These are phyloP conservation scores for Mimas tiliae DNA, from an alignment of 2,888 invertebrate species.

Conservation along the genomic window DNA sequence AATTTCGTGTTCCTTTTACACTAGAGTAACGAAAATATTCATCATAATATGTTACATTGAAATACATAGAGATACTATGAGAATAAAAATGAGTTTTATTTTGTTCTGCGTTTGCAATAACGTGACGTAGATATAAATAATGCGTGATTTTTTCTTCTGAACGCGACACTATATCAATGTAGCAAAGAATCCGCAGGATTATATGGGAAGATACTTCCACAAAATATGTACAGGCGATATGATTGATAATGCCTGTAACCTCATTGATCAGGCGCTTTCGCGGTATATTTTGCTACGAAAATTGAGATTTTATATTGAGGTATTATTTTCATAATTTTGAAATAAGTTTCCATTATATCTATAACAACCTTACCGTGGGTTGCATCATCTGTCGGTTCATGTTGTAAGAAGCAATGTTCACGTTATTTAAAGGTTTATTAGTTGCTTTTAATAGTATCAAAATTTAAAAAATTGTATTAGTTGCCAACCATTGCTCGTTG, in stretches of 20 bases:
- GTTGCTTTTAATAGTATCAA: too few relatives aligned
- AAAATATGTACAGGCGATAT: slow-evolving; percentile 16
- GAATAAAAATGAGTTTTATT: slow-evolving; percentile 19
- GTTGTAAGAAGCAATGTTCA: too few relatives aligned
- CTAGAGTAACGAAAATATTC: neutral
- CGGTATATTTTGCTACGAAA: neutral
- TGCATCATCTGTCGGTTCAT: too few relatives aligned
- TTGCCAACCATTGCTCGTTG: too few relatives aligned
- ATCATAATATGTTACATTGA: neutral
- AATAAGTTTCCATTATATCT: neutral
- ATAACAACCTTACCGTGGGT: too few relatives aligned
- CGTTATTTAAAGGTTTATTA: too few relatives aligned
- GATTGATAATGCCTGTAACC: slow-evolving; percentile 20
- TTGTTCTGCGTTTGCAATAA: slow-evolving; percentile 4
- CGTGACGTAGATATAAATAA: slow-evolving; percentile 5
- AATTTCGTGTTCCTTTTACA: neutral
- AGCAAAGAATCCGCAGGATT: neutral
- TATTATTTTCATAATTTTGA: neutral
- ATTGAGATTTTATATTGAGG: neutral
- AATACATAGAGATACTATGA: neutral
- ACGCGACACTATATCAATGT: neutral
- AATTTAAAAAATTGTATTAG: too few relatives aligned
- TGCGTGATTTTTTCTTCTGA: neutral
- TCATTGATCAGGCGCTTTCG: neutral
- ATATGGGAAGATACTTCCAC: slow-evolving; percentile 1